A percentile compares a stretch with the other conserved stretches of the same genome.
These are phyloP conservation scores for Miichthys miiuy DNA, from an alignment of 2,797 vertebrate species.

Conservation along the genomic window DNA sequence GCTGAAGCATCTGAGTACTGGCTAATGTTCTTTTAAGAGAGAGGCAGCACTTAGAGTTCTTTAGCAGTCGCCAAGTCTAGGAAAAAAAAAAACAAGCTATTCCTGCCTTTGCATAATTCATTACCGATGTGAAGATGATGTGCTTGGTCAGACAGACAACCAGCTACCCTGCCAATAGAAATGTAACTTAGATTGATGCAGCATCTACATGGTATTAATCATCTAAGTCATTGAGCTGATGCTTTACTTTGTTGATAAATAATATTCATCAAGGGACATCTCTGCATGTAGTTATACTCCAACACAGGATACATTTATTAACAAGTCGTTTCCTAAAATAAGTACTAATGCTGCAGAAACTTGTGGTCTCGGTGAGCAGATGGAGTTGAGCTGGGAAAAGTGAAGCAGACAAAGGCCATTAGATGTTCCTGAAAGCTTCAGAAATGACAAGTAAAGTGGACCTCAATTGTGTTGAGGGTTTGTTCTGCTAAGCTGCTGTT, in stretches of 20 bases:
- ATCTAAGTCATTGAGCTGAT: constrained; percentile 61
- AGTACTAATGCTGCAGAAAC: background rate
- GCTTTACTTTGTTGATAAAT: constrained; percentile 55
- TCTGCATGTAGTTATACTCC: constrained; percentile 24
- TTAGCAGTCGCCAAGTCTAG: constrained; percentile 62
- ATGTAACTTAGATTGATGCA: constrained; percentile 65
- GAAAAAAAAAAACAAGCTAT: constrained; percentile 19
- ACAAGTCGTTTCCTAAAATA: constrained; percentile 18
- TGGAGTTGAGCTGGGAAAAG: background rate
- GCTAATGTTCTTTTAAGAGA: constrained; percentile 76
- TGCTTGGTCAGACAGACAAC: constrained; percentile 71
- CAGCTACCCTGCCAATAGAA: constrained; percentile 57
- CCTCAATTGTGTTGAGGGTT: background rate
- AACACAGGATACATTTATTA: background rate
- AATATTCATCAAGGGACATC: constrained; percentile 47
- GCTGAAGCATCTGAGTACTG: constrained; percentile 59
- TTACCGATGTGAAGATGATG: constrained; percentile 71
- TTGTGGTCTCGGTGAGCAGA: background rate
- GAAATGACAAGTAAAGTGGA: background rate
- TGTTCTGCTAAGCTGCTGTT: background rate
- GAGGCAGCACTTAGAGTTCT: constrained; percentile 71
- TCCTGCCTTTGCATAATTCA: constrained; percentile 72
- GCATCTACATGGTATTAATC: constrained; percentile 56
- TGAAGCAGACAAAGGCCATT: background rate
- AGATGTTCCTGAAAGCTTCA: background rate